Percentiles rank a stretch among this genome's conserved stretches.
Evolutionary conservation across 2,888 invertebrate genomes (phyloP).

Genomic region (Cheilosia scutellata): DNA sequence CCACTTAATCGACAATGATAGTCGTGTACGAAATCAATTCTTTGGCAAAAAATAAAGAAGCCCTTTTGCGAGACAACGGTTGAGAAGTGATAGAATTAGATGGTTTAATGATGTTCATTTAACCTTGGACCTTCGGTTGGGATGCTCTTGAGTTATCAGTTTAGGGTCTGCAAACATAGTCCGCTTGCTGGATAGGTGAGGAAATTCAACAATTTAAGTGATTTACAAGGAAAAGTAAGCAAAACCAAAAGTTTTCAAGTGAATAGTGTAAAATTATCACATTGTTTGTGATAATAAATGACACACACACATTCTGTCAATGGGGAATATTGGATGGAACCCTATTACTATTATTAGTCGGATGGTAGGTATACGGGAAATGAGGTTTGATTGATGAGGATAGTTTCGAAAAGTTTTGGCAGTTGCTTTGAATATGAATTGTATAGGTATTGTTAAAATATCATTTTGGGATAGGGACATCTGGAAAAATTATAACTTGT

Average conservation of each 20-base stretch:
- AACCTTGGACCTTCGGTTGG: constrained; percentile 52
- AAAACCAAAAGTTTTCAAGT: constrained; percentile 54
- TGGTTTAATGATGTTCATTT: constrained; percentile 73
- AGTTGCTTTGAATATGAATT: constrained; percentile 11
- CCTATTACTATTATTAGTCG: background rate
- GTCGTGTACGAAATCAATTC: constrained; percentile 73
- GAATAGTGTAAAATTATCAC: constrained; percentile 63
- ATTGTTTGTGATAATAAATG: constrained; percentile 62
- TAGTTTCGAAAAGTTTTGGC: constrained; percentile 46
- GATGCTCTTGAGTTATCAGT: constrained; percentile 15
- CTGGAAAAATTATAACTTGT: constrained; percentile 11
- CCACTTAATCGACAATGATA: constrained; percentile 75
- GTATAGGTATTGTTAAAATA: constrained; percentile 29
- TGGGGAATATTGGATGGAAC: background rate
- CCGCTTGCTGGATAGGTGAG: constrained; percentile 49
- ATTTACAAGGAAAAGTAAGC: constrained; percentile 54
- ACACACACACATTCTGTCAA: background rate
- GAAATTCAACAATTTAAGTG: constrained; percentile 65
- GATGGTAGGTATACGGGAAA: background rate
- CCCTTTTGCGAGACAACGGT: constrained; percentile 15
- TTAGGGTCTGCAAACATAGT: constrained; percentile 13
- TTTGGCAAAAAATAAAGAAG: constrained; percentile 38
- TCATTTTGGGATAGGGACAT: constrained; percentile 22
- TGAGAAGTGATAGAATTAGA: constrained; percentile 70
- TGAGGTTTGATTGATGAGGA: constrained; percentile 63